Percentiles rank a stretch among this genome's conserved stretches.
phyloP scores from a whole-genome alignment of 2,797 vertebrate genomes.

The Thamnophis elegans region DNA sequence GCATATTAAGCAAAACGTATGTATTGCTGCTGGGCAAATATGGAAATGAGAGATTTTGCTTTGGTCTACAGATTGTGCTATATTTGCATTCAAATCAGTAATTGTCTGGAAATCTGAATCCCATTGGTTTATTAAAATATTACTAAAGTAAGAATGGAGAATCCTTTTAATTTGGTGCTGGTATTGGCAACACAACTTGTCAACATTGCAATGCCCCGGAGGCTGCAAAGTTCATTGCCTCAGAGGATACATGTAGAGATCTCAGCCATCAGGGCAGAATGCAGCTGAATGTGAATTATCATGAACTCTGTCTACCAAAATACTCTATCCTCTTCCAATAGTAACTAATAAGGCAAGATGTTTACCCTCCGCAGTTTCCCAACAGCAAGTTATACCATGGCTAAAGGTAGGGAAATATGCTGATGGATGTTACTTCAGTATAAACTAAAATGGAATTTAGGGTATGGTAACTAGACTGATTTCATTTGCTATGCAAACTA shows the following conservation, averaged over 20 bases:
- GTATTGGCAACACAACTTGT: neutral
- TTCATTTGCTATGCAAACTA: neutral
- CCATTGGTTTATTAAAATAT: slow-evolving; percentile 19
- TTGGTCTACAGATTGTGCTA: slow-evolving; percentile 8
- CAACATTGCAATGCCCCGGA: neutral
- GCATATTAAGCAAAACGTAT: slow-evolving; percentile 38
- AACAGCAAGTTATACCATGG: neutral
- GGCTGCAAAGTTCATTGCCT: neutral
- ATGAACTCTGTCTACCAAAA: neutral
- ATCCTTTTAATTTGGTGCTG: neutral
- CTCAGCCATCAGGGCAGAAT: neutral
- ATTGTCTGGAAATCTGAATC: slow-evolving; percentile 18
- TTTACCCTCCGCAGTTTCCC: neutral
- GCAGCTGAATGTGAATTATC: neutral
- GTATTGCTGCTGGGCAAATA: slow-evolving; percentile 41
- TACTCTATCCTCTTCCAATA: neutral
- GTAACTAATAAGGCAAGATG: neutral
- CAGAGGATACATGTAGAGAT: neutral
- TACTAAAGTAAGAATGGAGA: slow-evolving; percentile 25
- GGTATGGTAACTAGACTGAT: neutral
- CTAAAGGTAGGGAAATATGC: neutral
- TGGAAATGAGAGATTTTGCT: slow-evolving; percentile 45
- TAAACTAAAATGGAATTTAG: neutral
- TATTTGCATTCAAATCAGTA: slow-evolving; percentile 23
- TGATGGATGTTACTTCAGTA: neutral